Base-by-base conservation (phyloP, 1,140 invertebrate species). In the Solen grandis region DNA sequence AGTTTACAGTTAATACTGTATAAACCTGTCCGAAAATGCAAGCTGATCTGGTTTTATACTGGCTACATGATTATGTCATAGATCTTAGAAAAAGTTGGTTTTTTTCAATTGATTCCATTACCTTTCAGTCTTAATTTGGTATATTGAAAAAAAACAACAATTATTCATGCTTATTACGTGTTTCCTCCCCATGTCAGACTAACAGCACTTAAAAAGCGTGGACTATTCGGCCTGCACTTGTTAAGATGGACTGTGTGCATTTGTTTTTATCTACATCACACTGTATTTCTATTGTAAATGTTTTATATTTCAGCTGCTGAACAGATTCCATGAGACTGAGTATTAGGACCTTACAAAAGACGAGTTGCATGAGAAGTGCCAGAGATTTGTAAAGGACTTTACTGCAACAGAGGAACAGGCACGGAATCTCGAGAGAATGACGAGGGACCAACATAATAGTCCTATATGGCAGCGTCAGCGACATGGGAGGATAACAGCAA, bases 401-500 rank as follows among this genome's bases (percentile, higher is more conserved):
- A 33, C 29, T 8, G 31, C 31, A 62, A 29, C 29, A 62, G 59
- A 62, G 25, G n/a, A 29, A 62, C 59, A 62, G 31, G 59, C 59
- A 27, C 27, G 33, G 59, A 62, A 62, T 62, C 33, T 62, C 16
- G 59, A 62, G 31, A 16, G 27, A n/a, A 62, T 62, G 59, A 62
- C 59, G 14, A 33, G 59, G 59, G 59, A 31, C 27, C 59, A 62
- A 31, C 22, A 62, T 62, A 31, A 62, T 16, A 62, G 59, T 31
- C 59, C 59, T 10, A 31, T 31, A 27, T 27, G 29, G 59, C 59
- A 62, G n/a, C 29, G 59, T 27, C 59, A 62, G 31, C 27, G 59
- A 31, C 59, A 62, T 31, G 59, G 59, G n/a, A 27, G 59, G 25
- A 62, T 62, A n/a, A 62, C 59, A 29, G 59, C 59, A 22, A 27